phyloP scores from a whole-genome alignment of 1,140 invertebrate species.

The Drosophila azteca region DNA sequence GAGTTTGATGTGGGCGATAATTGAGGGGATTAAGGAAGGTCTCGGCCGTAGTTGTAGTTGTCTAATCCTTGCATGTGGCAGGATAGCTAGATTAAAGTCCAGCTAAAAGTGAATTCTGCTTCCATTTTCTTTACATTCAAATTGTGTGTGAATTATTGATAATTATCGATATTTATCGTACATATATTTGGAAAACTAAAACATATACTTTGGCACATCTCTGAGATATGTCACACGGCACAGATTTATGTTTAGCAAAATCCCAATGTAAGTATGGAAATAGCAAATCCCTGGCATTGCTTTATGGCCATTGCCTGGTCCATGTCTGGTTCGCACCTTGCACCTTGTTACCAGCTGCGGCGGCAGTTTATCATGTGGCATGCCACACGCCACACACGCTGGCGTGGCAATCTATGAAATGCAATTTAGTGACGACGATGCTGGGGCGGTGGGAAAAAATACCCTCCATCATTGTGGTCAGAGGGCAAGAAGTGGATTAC shows the following conservation, averaged over 20 bases:
- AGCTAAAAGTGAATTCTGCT: too few species aligned
- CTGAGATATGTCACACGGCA: too few species aligned
- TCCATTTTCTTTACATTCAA: too few species aligned
- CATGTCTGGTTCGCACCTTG: slow-evolving; percentile 20
- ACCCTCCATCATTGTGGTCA: slow-evolving; percentile 24
- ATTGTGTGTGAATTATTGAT: too few species aligned
- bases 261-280: slow-evolving; percentile 34
- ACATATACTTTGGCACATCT: too few species aligned
- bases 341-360: slow-evolving; percentile 50
- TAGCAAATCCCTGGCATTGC: slow-evolving; percentile 56
- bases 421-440: slow-evolving; percentile 53
- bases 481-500: slow-evolving; percentile 44
- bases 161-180: too few species aligned
- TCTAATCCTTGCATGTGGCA: too few species aligned
- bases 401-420: slow-evolving; percentile 58
- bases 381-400: slow-evolving; percentile 28
- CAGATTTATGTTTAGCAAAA: slow-evolving; percentile 3
- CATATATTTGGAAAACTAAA: too few species aligned
- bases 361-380: slow-evolving; percentile 62
- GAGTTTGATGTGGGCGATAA: slow-evolving; percentile 14
- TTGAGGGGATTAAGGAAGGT: neutral
- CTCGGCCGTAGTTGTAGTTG: too few species aligned
- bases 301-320: slow-evolving; percentile 44
- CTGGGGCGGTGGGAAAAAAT: slow-evolving; percentile 5
- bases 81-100: too few species aligned